Evolutionary conservation across 2,888 invertebrate species (phyloP).

Genomic region (Tetheella fluctuosa): DNA sequence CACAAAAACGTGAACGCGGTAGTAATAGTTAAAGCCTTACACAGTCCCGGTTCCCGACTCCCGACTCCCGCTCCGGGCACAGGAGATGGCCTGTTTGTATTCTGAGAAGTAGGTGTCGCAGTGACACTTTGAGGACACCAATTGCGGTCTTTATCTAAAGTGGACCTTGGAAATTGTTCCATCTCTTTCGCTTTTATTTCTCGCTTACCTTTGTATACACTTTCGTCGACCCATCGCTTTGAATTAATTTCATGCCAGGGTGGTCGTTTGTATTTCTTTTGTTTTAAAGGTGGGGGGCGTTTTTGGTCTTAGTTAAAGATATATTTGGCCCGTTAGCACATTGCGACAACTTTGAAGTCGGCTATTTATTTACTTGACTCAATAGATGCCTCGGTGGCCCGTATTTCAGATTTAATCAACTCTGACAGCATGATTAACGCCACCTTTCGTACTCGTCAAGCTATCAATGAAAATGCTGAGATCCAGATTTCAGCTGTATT

Average conservation of each 20-base stretch:
- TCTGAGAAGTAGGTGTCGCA: slow-evolving; percentile 35
- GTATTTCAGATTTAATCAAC: slow-evolving; percentile 80
- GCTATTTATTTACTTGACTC: slow-evolving; percentile 77
- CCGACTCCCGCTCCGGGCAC: slow-evolving; percentile 1
- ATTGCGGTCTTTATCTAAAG: slow-evolving; percentile 66
- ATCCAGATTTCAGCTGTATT: slow-evolving; percentile 53
- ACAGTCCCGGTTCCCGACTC: not conserved
- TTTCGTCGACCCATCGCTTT: slow-evolving; percentile 74
- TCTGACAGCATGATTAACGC: slow-evolving; percentile 74
- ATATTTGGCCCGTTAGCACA: slow-evolving; percentile 76
- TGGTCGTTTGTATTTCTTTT: slow-evolving; percentile 77
- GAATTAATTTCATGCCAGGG: slow-evolving; percentile 75
- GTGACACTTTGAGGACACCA: slow-evolving; percentile 60
- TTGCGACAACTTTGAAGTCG: slow-evolving; percentile 72
- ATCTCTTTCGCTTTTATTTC: slow-evolving; percentile 71
- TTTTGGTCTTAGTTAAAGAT: slow-evolving; percentile 67
- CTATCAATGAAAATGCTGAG: slow-evolving; percentile 59
- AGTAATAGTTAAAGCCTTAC: slow-evolving; percentile 11
- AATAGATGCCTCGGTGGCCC: slow-evolving; percentile 69
- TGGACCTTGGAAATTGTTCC: slow-evolving; percentile 68
- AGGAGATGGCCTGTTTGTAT: slow-evolving; percentile 11
- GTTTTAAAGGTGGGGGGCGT: slow-evolving; percentile 66
- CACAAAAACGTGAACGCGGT: slow-evolving; percentile 11
- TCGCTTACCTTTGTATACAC: slow-evolving; percentile 74
- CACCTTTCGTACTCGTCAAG: slow-evolving; percentile 63